Percentiles rank a stretch among this genome's conserved stretches.
These are phyloP conservation scores for Drosophila rubida DNA, from an alignment of 2,888 invertebrate genomes.

Conservation along the genomic window DNA sequence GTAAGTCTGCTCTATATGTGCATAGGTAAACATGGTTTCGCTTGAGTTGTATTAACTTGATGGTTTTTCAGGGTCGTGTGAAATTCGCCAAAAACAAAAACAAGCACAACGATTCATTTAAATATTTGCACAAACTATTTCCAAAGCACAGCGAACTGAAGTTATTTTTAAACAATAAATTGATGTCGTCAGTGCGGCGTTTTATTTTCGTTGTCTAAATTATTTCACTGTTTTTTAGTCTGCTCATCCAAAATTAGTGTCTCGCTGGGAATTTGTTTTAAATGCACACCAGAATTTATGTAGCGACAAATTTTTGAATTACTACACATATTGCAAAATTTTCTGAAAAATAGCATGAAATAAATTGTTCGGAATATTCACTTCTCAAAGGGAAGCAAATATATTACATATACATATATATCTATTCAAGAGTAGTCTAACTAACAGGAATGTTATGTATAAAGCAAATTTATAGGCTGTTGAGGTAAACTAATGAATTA, in stretches of 20 bases:
- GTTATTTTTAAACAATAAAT: constrained; percentile 39
- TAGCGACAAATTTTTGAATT: constrained; percentile 35
- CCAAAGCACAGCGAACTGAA: constrained; percentile 4
- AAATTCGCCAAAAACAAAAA: constrained; percentile 18
- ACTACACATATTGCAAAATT: constrained; percentile 8
- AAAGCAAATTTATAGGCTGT: background rate
- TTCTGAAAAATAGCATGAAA: background rate
- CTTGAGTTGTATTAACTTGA: constrained; percentile 6
- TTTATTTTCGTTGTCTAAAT: constrained; percentile 39
- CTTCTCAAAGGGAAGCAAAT: background rate
- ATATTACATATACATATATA: background rate
- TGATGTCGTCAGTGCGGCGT: constrained; percentile 50
- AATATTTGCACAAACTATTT: constrained; percentile 51
- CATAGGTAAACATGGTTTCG: constrained; percentile 8
- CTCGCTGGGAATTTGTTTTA: constrained; percentile 48
- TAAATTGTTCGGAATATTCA: constrained; percentile 4
- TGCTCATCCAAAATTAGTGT: constrained; percentile 50
- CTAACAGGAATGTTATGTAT: background rate
- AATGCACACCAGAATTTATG: constrained; percentile 48
- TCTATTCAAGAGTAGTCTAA: background rate
- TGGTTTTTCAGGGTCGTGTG: constrained; percentile 48
- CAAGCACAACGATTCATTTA: constrained; percentile 6
- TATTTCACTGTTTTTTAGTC: constrained; percentile 28
- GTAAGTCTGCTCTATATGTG: background rate
- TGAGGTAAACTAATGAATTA: background rate